Evolutionary conservation across 2,113 vertebrate species (phyloP), one percentile per base, ranked within the genome.

Genomic region (Heteronetta atricapilla): DNA sequence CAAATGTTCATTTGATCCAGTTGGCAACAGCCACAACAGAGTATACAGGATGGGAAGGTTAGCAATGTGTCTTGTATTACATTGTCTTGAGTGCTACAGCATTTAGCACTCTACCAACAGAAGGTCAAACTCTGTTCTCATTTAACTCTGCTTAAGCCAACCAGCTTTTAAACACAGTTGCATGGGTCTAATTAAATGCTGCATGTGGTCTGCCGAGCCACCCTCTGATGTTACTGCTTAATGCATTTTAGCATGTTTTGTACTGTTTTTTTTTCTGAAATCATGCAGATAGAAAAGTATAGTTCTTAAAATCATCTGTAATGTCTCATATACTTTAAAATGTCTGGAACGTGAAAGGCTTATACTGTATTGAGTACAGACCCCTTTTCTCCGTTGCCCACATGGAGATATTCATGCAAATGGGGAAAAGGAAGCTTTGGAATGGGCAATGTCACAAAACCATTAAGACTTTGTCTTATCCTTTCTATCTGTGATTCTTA

Each of bases 1-100:
- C 96, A 97, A 95, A 78, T 36, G 76, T n/a, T 89, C 87, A 4
- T 48, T 44, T 58, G 92, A 79, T 90, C 56, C 85, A 90, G 70
- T 20, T 95, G 96, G 96, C 95, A 89, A 7, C 55, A 64, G 77
- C 11, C 86, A 66, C 14, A 8, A n/a, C 3, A 70, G 72, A 29
- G 76, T 80, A 36, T 13, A 14, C 3, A 12, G 1, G 14, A 34
- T 3, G 79, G 73, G 66, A 44, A 89, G 77, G 74, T 77, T 82
- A 86, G 82, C 63, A 36, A 42, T 2, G 70, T 44, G 63, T n/a
- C 36, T 77, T 52, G 66, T 31, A 21, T 52, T 23, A 18, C 79
- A 31, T 1, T 10, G 88, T 22, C 79, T 55, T 2, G n/a, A 83
- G 76, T 25, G 60, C 78, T 58, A 10, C 86, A 87, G 80, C 44